Evolutionary conservation across 2,888 invertebrate genomes (phyloP).

Genomic region (Pseudolycoriella hygida): DNA sequence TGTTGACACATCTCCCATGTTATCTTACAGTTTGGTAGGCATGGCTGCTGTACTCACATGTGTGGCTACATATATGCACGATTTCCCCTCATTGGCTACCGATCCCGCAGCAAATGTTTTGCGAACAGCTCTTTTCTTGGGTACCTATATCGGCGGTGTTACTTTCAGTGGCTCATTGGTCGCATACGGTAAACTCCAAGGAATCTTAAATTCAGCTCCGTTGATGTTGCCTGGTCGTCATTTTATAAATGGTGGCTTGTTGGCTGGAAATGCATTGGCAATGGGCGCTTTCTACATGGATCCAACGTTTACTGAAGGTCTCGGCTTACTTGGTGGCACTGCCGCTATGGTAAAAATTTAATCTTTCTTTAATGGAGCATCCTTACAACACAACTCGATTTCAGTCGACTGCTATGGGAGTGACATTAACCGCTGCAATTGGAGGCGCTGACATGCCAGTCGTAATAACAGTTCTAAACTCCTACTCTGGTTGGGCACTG

Average conservation of each 20-base stretch:
- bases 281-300: conserved; percentile 35
- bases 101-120: conserved; percentile 66
- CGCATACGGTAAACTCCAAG: conserved; percentile 81
- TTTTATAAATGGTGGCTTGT: conserved; percentile 48
- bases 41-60: conserved; percentile 78
- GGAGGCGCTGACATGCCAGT: conserved; percentile 92
- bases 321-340: conserved; percentile 57
- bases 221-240: conserved; percentile 69
- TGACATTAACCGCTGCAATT: conserved; percentile 75
- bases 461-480: conserved; percentile 81
- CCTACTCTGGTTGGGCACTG: conserved; percentile 84
- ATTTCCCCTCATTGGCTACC: conserved; percentile 62
- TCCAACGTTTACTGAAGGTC: conserved; percentile 45
- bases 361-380: no score
- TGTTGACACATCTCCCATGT: not conserved
- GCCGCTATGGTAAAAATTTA: no score
- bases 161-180: conserved; percentile 80
- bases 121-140: conserved; percentile 70
- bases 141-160: conserved; percentile 78
- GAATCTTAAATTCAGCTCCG: conserved; percentile 61
- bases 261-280: conserved; percentile 47
- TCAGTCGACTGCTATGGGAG: conserved; percentile 68
- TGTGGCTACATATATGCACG: conserved; percentile 65
- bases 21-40: conserved; percentile 51
- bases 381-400: no score